A percentile compares a stretch with the other conserved stretches of the same genome.
Evolutionary conservation across 2,113 vertebrate species (phyloP).

Genomic region (Dasyprocta punctata): DNA sequence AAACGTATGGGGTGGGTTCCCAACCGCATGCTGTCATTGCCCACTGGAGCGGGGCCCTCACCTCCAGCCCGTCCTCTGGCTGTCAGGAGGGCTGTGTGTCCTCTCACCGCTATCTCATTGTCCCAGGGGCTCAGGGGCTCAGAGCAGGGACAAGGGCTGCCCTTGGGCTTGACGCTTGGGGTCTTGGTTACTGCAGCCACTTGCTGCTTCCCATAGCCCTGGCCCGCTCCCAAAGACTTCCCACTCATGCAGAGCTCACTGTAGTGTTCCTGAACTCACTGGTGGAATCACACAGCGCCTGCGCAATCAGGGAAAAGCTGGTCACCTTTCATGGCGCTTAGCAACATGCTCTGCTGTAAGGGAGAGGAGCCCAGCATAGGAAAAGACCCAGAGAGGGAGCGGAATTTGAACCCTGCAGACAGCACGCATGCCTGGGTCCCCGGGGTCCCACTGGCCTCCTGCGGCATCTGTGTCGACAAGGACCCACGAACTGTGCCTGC

Average conservation of each 20-base stretch:
- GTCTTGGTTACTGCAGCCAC: not conserved
- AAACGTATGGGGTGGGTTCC: not conserved
- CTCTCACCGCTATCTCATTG: no score
- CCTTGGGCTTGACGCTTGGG: not conserved
- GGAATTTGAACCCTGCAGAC: not conserved
- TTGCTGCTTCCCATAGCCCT: not conserved
- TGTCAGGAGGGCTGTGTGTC: not conserved
- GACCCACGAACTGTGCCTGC: not conserved
- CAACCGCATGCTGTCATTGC: accelerated
- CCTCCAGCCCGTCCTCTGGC: accelerated
- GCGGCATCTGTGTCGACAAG: not conserved
- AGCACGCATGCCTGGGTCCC: accelerated
- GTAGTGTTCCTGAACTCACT: not conserved
- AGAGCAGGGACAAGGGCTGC: not conserved
- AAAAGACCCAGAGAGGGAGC: not conserved
- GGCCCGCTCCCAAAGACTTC: not conserved
- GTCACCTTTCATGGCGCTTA: not conserved
- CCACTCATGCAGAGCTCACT: no score
- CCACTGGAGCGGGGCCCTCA: no score
- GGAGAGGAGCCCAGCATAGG: not conserved
- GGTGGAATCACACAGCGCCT: not conserved
- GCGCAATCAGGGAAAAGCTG: not conserved
- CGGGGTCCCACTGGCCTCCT: no score
- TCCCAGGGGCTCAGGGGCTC: not conserved
- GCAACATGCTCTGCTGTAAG: not conserved